Evolutionary conservation across 2,797 vertebrate species (phyloP), one percentile per base, ranked within the genome.

Genomic region (Gouania willdenowi): DNA sequence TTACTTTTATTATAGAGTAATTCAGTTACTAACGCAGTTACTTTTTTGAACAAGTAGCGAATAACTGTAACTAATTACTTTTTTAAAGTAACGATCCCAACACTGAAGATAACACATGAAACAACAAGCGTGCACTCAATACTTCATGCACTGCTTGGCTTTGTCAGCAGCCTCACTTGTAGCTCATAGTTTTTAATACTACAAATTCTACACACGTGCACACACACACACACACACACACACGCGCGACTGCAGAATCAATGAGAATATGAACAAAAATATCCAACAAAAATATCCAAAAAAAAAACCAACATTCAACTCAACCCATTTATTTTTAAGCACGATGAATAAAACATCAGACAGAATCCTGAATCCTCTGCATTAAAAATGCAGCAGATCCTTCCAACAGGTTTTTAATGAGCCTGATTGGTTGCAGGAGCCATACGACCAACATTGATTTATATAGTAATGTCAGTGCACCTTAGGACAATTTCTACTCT

Each of bases 271-370:
- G 57, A 52, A 67, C 52, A 72, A 74, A 65, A 67, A 56, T 11
- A 35, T 75, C 47, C 26, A 49, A 59, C n/a, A 82, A 75, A 66
- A 50, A 50, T 62, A 78, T 80, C 37, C 44, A 71, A 41, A 82
- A 75, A 66, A 50, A 50, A 62, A 78, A 80, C 37, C 44, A 71
- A 41, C 49, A 73, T 77, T 79, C 8, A 64, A 72, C 29, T 55
- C 13, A 54, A 65, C 70, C 6, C 69, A 81, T 81, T 71, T 60
- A 86, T 85, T 72, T 86, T 86, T 53, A 62, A 81, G 67, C 25
- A 41, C 26, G 18, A 66, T 86, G 37, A 84, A 87, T 86, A 71
- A 84, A 82, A 78, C 71, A 86, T 84, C 71, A 66, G 64, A 30
- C 25, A 59, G 71, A 83, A 75, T 80, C 62, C 53, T 31, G 58